Conservation (phyloP, 2,113 vertebrate genomes). For the Mixornis gularis region DNA sequence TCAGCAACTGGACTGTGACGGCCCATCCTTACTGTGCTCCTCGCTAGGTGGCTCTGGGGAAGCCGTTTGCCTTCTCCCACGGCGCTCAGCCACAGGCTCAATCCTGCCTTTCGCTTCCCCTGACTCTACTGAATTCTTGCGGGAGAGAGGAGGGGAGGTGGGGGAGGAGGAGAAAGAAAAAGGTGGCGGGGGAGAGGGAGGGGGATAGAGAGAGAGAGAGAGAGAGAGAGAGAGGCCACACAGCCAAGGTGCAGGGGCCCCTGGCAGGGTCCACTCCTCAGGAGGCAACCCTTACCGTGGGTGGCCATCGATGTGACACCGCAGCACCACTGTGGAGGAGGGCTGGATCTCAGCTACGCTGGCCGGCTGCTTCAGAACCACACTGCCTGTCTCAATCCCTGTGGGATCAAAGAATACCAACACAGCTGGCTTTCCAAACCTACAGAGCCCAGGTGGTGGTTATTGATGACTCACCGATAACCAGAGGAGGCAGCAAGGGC, state of each 20-base stretch:
- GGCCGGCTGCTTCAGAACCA: conserved; percentile 85
- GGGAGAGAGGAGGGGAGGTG: conserved; percentile 14
- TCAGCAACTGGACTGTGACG: background rate
- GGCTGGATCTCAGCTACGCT: conserved; percentile 85
- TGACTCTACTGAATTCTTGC: conserved; percentile 27
- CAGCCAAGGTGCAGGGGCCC: background rate
- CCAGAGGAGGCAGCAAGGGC: background rate
- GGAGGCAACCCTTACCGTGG: conserved; percentile 83
- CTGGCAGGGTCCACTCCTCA: background rate
- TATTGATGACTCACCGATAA: background rate
- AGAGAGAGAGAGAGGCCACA: background rate
- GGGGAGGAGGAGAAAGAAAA: background rate
- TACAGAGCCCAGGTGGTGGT: background rate
- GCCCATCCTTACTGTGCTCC: conserved; percentile 62
- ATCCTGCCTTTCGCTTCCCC: conserved; percentile 42
- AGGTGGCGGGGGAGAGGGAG: background rate
- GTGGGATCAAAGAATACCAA: background rate
- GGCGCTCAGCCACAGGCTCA: conserved; percentile 40
- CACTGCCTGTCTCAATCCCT: conserved; percentile 91
- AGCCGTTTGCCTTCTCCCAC: conserved; percentile 31
- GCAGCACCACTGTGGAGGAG: conserved; percentile 80
- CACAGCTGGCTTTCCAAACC: background rate
- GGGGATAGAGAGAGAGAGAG: background rate
- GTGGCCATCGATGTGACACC: conserved; percentile 92
- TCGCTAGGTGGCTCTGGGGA: conserved; percentile 14